phyloP scores from a whole-genome alignment of 2,113 vertebrate species.

The Atlantisia rogersi region DNA sequence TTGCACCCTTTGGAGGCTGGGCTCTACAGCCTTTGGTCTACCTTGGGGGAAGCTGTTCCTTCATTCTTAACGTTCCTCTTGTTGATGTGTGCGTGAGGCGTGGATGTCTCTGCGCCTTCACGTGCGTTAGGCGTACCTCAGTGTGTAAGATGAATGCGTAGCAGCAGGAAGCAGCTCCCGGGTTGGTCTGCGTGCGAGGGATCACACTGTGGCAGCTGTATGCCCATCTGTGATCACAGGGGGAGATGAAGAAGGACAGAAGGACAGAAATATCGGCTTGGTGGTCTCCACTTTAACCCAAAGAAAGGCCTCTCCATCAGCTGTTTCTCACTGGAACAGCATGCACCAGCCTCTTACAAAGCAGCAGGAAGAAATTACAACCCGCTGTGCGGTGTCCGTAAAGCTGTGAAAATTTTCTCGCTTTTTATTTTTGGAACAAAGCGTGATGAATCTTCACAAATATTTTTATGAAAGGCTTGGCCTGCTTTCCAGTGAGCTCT shows the following conservation, averaged over 20 bases:
- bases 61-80: neutral
- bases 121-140: fast-evolving
- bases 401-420: neutral
- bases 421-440: neutral
- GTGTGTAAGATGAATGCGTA: neutral
- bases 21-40: neutral
- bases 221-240: neutral
- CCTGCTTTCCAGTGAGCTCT: neutral
- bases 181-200: neutral
- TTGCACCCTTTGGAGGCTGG: neutral
- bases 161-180: neutral
- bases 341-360: neutral
- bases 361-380: neutral
- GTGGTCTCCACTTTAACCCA: neutral
- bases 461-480: neutral
- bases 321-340: neutral
- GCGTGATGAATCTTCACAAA: neutral
- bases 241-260: neutral
- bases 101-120: neutral
- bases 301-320: neutral
- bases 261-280: neutral
- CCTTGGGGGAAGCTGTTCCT: neutral
- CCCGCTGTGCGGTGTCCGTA: neutral
- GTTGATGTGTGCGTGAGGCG: neutral
- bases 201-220: neutral